phyloP scores from a whole-genome alignment of 2,113 vertebrate genomes.

The Entomyzon cyanotis region DNA sequence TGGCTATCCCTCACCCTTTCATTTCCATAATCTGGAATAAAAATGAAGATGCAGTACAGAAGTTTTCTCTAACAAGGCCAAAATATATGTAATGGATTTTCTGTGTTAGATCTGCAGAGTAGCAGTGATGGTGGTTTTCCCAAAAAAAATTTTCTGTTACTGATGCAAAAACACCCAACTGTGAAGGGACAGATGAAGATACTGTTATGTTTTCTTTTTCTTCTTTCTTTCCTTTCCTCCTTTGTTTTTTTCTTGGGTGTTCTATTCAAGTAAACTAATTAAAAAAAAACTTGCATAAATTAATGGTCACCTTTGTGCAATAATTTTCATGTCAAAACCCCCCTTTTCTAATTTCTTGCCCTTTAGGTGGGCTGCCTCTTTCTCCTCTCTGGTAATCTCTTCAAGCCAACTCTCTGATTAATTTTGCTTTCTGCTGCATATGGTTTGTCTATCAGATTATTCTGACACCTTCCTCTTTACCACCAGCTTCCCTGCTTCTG shows the following conservation, averaged over 20 bases:
- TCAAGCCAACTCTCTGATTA: background rate
- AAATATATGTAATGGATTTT: background rate
- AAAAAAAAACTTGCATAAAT: fast-evolving
- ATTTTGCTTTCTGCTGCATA: background rate
- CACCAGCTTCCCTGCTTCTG: background rate
- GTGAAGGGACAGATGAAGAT: fast-evolving
- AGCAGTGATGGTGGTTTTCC: background rate
- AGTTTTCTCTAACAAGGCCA: background rate
- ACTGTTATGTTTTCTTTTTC: fast-evolving
- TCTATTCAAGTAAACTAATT: background rate
- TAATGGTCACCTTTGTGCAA: background rate
- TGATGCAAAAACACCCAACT: background rate
- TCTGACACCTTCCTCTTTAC: background rate
- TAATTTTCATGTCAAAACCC: background rate
- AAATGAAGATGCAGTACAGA: background rate
- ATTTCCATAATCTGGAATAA: background rate
- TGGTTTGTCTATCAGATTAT: background rate
- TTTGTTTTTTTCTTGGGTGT: fast-evolving
- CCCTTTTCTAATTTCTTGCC: background rate
- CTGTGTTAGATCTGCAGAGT: background rate
- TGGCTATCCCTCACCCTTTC: background rate
- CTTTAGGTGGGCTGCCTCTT: background rate
- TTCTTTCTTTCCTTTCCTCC: background rate
- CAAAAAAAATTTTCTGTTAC: background rate
- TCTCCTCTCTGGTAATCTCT: background rate